Evolutionary conservation across 2,888 invertebrate genomes (phyloP).

Genomic region (Pseudeuparius sepicola): DNA sequence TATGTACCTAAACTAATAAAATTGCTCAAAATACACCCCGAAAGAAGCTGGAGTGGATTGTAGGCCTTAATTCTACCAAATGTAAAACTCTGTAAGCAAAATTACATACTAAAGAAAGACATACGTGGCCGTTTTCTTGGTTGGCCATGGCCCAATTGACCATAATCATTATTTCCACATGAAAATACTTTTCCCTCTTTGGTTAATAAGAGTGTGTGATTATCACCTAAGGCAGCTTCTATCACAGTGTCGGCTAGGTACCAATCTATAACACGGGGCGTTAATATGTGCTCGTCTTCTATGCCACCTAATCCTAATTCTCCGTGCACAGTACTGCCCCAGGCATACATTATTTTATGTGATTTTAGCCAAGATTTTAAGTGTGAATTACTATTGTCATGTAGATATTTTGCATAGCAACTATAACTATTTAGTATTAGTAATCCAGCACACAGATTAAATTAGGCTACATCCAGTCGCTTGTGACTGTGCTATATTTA

Average conservation of each 20-base stretch:
- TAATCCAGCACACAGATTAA: no score
- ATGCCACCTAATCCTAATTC: constrained; percentile 70
- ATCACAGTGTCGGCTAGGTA: constrained; percentile 45
- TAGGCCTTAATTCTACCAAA: no score
- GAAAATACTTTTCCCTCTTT: constrained; percentile 72
- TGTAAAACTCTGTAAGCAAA: no score
- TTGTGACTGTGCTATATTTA: no score
- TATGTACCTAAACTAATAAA: no score
- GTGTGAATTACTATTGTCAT: no score
- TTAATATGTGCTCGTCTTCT: constrained; percentile 58
- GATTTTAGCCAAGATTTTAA: no score
- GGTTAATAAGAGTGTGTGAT: constrained; percentile 71
- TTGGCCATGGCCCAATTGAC: constrained; percentile 75
- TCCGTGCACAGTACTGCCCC: constrained; percentile 70
- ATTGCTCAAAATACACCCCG: no score
- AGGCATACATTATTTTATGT: constrained; percentile 63
- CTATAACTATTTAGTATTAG: no score
- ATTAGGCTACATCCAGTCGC: no score
- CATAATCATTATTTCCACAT: constrained; percentile 88
- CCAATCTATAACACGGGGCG: constrained; percentile 54
- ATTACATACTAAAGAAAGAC: constrained; percentile 50
- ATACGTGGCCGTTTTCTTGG: constrained; percentile 58
- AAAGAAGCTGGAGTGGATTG: no score
- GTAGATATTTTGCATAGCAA: no score
- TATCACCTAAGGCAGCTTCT: constrained; percentile 65